A percentile compares a stretch with the other conserved stretches of the same genome.
These are phyloP conservation scores for Fregata magnificens DNA, from an alignment of 2,113 vertebrate species.

Conservation along the genomic window DNA sequence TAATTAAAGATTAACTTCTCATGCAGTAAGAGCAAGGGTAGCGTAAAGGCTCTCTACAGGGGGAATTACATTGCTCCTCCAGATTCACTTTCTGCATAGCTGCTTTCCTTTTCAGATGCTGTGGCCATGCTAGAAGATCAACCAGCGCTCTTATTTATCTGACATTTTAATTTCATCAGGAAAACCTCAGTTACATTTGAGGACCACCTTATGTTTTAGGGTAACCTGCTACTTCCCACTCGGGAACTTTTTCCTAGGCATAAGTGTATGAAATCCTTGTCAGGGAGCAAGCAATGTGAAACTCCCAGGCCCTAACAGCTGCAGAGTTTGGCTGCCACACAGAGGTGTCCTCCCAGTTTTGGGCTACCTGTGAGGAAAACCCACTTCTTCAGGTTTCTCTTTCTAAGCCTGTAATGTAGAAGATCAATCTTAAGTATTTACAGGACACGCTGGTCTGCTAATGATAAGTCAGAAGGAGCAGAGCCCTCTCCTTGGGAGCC, in stretches of 20 bases:
- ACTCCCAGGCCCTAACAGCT: background rate
- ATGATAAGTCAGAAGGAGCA: background rate
- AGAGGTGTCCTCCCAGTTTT: background rate
- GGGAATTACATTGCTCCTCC: fast-evolving
- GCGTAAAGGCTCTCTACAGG: background rate
- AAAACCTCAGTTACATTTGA: background rate
- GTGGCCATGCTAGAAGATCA: background rate
- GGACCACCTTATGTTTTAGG: background rate
- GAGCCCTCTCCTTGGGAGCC: background rate
- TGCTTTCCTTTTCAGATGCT: background rate
- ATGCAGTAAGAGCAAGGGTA: background rate
- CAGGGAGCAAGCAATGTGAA: background rate
- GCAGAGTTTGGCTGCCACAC: background rate
- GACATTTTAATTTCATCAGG: background rate
- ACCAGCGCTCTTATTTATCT: background rate
- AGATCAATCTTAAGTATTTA: background rate
- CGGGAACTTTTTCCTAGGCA: background rate
- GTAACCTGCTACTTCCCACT: background rate
- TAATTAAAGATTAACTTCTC: background rate
- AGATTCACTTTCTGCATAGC: background rate
- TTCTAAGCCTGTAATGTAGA: background rate
- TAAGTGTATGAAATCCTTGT: background rate
- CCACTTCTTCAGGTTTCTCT: background rate
- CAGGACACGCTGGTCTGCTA: background rate
- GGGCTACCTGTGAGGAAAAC: background rate